These are phyloP conservation scores for Steatocranus sp. DNA, from an alignment of 2,797 vertebrate species.

Conservation along the genomic window DNA sequence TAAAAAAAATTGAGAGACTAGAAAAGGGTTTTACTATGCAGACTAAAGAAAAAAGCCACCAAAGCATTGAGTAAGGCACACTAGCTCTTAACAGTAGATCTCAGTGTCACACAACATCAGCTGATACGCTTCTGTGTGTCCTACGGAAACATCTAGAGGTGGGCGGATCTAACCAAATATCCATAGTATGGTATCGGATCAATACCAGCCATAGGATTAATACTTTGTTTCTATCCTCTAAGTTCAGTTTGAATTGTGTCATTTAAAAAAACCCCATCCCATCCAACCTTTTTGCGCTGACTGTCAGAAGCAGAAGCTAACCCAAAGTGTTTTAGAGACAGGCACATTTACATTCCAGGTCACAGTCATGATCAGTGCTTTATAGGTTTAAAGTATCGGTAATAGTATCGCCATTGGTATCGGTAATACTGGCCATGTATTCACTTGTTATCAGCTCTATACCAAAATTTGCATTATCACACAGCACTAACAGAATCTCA, in stretches of 20 bases:
- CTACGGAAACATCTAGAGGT: background rate
- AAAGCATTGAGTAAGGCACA: background rate
- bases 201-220: background rate
- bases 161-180: background rate
- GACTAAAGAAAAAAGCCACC: background rate
- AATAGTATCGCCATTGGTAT: background rate
- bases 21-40: background rate
- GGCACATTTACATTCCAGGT: background rate
- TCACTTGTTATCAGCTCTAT: background rate
- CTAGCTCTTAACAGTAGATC: background rate
- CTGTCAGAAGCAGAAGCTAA: background rate
- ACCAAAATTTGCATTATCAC: background rate
- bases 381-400: background rate
- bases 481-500: background rate
- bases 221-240: background rate
- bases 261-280: background rate
- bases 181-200: accelerated
- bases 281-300: background rate
- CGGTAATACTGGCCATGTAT: background rate
- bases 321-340: background rate
- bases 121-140: background rate
- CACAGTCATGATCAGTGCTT: background rate
- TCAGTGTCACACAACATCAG: background rate
- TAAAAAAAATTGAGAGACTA: background rate
- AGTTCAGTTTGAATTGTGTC: background rate